These are phyloP conservation scores for Xiphophorus maculatus DNA, from an alignment of 2,113 vertebrate genomes.

Conservation along the genomic window DNA sequence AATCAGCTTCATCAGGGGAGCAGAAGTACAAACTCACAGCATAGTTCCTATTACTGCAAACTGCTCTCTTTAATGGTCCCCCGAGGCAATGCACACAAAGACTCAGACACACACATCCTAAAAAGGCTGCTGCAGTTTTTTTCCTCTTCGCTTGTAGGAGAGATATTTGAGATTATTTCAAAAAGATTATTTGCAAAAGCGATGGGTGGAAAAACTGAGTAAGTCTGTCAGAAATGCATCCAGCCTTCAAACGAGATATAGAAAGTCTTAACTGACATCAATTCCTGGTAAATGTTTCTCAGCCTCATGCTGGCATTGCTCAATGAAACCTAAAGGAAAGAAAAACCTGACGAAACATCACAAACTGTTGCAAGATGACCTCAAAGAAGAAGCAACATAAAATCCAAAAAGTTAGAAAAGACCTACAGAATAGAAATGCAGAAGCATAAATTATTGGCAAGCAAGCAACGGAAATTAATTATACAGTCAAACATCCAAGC, in stretches of 20 bases:
- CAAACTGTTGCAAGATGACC: neutral
- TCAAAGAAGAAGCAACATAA: neutral
- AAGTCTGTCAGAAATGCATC: too few species aligned
- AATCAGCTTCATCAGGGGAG: slow-evolving; percentile 57
- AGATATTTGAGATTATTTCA: too few species aligned
- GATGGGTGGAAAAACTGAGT: too few species aligned
- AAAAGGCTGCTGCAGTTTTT: too few species aligned
- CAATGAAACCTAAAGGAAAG: neutral
- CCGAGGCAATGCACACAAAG: neutral
- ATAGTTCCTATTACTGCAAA: slow-evolving; percentile 54
- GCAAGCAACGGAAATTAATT: neutral
- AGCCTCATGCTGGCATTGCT: too few species aligned
- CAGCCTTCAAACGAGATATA: too few species aligned
- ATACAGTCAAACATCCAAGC: neutral
- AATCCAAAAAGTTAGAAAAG: neutral
- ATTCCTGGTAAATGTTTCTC: too few species aligned
- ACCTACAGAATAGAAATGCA: too few species aligned
- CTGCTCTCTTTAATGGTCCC: slow-evolving; percentile 37
- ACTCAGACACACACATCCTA: neutral
- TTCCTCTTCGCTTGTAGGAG: too few species aligned
- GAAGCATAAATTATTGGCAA: neutral
- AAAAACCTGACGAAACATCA: neutral
- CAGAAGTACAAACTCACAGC: slow-evolving; percentile 45
- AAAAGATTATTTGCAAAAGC: too few species aligned
- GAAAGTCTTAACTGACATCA: too few species aligned